phyloP scores from a whole-genome alignment of 2,797 vertebrate genomes.

The Leptodactylus fallax region DNA sequence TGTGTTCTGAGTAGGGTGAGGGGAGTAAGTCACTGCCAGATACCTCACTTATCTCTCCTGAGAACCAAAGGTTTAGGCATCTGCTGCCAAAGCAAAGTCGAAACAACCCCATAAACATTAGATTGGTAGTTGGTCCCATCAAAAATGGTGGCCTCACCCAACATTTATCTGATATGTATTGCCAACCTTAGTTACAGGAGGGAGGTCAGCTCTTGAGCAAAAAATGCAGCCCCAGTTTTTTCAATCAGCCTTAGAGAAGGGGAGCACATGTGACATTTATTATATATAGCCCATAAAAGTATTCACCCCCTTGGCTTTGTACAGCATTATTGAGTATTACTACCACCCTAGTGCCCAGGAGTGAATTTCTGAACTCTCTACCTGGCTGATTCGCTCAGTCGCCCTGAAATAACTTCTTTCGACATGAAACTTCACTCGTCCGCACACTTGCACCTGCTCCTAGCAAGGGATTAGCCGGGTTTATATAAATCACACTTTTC shows the following conservation, averaged over 20 bases:
- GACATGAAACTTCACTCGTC: background rate
- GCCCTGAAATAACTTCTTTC: slow-evolving; percentile 14
- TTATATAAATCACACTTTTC: slow-evolving; percentile 34
- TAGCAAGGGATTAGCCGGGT: slow-evolving; percentile 34
- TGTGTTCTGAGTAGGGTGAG: too few relatives aligned
- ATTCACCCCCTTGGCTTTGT: background rate
- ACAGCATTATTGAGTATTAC: background rate
- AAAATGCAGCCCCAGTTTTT: too few relatives aligned
- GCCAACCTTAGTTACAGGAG: too few relatives aligned
- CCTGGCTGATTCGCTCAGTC: slow-evolving; percentile 5
- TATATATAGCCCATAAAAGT: background rate
- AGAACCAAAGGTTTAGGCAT: too few relatives aligned
- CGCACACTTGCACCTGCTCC: slow-evolving; percentile 10
- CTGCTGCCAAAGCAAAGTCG: too few relatives aligned
- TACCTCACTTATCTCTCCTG: too few relatives aligned
- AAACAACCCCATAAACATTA: too few relatives aligned
- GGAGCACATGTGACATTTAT: background rate
- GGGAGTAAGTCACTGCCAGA: too few relatives aligned
- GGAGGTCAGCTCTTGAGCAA: too few relatives aligned
- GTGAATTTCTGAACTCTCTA: background rate
- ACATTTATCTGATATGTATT: too few relatives aligned
- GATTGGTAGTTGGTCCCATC: too few relatives aligned
- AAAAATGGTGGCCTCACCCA: too few relatives aligned
- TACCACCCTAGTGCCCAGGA: background rate
- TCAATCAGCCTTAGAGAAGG: background rate